phyloP scores from a whole-genome alignment of 2,797 vertebrate genomes.

The Pseudocheirus occidentalis region DNA sequence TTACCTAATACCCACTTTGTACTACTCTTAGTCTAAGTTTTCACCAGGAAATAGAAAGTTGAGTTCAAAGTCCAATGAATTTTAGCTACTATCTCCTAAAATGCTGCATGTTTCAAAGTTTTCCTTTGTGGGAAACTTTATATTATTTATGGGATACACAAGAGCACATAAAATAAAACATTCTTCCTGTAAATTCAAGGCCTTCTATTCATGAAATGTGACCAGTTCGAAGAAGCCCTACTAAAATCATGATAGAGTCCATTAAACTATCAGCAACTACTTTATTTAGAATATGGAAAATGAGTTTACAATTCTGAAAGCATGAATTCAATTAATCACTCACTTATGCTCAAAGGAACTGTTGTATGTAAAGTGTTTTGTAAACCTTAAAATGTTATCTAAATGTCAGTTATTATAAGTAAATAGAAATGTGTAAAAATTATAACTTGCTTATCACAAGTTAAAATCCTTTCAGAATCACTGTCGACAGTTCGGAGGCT shows the following conservation, averaged over 20 bases:
- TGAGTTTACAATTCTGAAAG: not conserved
- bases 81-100: constrained; percentile 16
- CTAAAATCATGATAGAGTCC: not conserved
- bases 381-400: not conserved
- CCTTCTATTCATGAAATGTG: constrained; percentile 8
- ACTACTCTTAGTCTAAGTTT: not conserved
- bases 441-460: constrained; percentile 26
- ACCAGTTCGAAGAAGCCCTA: not conserved
- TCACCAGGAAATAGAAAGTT: not conserved
- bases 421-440: constrained; percentile 40
- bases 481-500: constrained; percentile 56
- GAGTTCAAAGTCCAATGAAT: not conserved
- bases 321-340: not conserved
- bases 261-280: constrained; percentile 27
- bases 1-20: not conserved
- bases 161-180: not conserved
- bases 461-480: constrained; percentile 21
- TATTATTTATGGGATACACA: not conserved
- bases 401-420: not conserved
- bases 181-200: not conserved
- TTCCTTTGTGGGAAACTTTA: not conserved
- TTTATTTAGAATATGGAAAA: constrained; percentile 27
- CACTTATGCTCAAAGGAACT: not conserved
- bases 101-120: not conserved
- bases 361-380: not conserved